Evolutionary conservation across 2,797 vertebrate genomes (phyloP).

Genomic region (Acanthis flammea): DNA sequence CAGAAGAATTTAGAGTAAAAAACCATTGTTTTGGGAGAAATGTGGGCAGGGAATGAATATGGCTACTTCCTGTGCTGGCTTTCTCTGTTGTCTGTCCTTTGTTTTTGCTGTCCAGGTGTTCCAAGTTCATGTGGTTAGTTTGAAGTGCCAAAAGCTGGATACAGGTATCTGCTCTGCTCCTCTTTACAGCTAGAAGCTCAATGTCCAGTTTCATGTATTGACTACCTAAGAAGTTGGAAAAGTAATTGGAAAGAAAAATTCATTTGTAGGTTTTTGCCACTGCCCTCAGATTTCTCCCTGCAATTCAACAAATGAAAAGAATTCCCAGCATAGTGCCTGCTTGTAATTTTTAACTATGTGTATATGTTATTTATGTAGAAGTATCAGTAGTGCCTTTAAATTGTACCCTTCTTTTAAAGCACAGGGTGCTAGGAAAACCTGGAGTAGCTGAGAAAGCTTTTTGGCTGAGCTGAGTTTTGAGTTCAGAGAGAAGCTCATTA

Average conservation of each 20-base stretch:
- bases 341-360: not conserved
- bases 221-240: not conserved
- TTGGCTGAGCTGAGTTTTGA: not conserved
- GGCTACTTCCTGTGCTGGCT: not conserved
- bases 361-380: not conserved
- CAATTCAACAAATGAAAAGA: not conserved
- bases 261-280: not conserved
- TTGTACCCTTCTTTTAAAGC: not conserved
- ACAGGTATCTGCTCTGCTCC: not conserved
- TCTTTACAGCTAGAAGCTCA: not conserved
- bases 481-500: not conserved
- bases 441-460: not conserved
- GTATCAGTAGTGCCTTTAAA: not conserved
- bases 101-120: not conserved
- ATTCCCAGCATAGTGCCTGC: not conserved
- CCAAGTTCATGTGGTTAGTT: accelerated
- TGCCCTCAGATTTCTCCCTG: not conserved
- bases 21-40: not conserved
- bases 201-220: not conserved
- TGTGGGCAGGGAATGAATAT: not conserved
- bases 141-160: not conserved
- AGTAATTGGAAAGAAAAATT: not conserved
- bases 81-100: not conserved
- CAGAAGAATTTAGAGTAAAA: not conserved
- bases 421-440: not conserved